Base-by-base conservation (phyloP, 2,797 vertebrate genomes). In the Borostomias antarcticus region DNA sequence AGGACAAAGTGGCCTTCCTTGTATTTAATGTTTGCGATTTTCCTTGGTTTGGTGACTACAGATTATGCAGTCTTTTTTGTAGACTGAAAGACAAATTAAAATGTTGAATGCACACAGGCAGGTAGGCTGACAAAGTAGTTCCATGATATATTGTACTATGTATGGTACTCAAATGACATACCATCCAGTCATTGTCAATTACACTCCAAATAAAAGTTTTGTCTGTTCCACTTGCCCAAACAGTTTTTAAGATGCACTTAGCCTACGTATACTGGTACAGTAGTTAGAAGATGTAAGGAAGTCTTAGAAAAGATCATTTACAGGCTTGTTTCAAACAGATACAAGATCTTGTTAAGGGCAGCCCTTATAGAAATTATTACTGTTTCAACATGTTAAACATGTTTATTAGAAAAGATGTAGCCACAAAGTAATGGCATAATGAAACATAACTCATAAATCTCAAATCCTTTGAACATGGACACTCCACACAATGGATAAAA, bases 191-290 rank as follows among this genome's bases (percentile, higher is more conserved):
- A 50, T 65, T 69, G 25, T 53, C 32, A 35, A 59, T 62, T 9
- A 79, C 79, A 84, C 82, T 85, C 70, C 70, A n/a, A 84, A 82
- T 86, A 82, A 83, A 86, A 73, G 47, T 33, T 23, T 2, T 1
- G n/a, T 35, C 48, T 25, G 19, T 25, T 21, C 48, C 1, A 15
- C 26, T 10, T 19, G 3, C n/a, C 25, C 7, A n/a, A 15, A 29
- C 5, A 19, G 8, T 45, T 28, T n/a, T 19, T n/a, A n/a, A n/a
- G n/a, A n/a, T n/a, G n/a, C n/a, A n/a, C n/a, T n/a, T n/a, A n/a
- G n/a, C n/a, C n/a, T n/a, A n/a, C n/a, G n/a, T n/a, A n/a, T n/a
- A n/a, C n/a, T n/a, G n/a, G n/a, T n/a, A n/a, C n/a, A n/a, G n/a
- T n/a, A n/a, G n/a, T n/a, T n/a, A n/a, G n/a, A n/a, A n/a, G n/a